Base-by-base conservation (phyloP, 2,888 invertebrate species). In the Drosophila gaucha region DNA sequence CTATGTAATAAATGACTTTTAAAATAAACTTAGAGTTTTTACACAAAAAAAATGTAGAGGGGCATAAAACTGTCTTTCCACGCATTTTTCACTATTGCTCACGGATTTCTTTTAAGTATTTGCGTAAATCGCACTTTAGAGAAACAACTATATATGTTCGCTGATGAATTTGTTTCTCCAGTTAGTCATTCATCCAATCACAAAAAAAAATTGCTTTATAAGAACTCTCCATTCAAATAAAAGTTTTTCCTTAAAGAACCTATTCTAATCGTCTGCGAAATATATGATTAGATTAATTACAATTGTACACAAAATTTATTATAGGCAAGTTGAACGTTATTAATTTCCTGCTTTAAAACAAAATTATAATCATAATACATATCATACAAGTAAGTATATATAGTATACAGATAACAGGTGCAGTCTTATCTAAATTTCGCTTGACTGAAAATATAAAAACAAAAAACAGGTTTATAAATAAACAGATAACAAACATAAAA, bases 401-500 rank as follows among this genome's bases (percentile, higher is more conserved):
- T 26, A 16, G 36, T 49, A 39, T 33, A 56, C 24, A 56, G 73
- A 73, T 74, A 69, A 69, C 50, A 54, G 36, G 33, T 54, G 56
- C 74, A 74, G 70, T 69, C 60, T 73, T 73, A 70, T 70, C 70
- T 54, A 57, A 52, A 51, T 46, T 49, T 59, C 44, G 47, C 24
- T 46, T 49, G 14, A 47, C 43, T 31, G 24, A 58, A 43, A 46
- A 18, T 31, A 1, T 10, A 22, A 31, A 58, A 14, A 22, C 20
- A 58, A 14, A 58, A 50, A 41, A 30, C 46, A 41, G 31, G 39
- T 58, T 20, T 39, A 57, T 63, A 69, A 74, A 72, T 62, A 50
- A 57, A n/a, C 54, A 24, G 12, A 24, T 24, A 30, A 44, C 8
- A 44, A 44, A 30, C 39, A 66, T 26, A 36, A 24, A 44, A 33